Conservation (phyloP, 64 coral and sea anemone genomes). For the Cladopsammia gracilis region DNA sequence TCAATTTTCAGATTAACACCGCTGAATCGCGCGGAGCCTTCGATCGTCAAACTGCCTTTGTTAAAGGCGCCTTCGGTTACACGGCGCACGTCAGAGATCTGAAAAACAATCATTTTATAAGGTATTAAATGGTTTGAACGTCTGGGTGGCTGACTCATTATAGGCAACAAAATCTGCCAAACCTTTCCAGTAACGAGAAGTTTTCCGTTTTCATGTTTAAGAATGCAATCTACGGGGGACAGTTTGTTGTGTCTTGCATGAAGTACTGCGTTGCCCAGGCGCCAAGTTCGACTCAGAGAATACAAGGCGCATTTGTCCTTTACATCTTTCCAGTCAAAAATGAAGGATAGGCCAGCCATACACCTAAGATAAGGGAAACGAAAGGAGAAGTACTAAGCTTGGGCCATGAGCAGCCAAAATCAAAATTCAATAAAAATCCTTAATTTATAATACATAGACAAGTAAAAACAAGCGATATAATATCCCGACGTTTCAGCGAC, state of each 20-base stretch:
- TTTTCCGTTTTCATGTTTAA: slow-evolving; percentile 80
- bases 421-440: too few species aligned
- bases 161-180: not conserved
- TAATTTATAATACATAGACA: too few species aligned
- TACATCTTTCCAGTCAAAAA: slow-evolving; percentile 63
- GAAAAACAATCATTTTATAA: not conserved
- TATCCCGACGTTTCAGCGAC: too few species aligned
- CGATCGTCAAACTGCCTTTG: slow-evolving; percentile 73
- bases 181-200: slow-evolving; percentile 92
- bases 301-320: slow-evolving; percentile 56
- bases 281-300: slow-evolving; percentile 84
- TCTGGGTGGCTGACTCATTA: too few species aligned
- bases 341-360: slow-evolving; percentile 63
- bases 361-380: slow-evolving; percentile 59
- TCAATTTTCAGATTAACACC: slow-evolving; percentile 36
- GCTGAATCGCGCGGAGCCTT: slow-evolving; percentile 35
- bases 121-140: not conserved
- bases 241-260: slow-evolving; percentile 78
- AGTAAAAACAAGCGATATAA: too few species aligned
- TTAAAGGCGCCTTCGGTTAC: slow-evolving; percentile 69
- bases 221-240: slow-evolving; percentile 74
- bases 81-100: slow-evolving; percentile 84
- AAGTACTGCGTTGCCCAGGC: slow-evolving; percentile 81
- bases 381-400: not conserved
- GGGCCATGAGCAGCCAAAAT: too few species aligned